phyloP scores from a whole-genome alignment of 2,797 vertebrate genomes.

The Takifugu rubripes region DNA sequence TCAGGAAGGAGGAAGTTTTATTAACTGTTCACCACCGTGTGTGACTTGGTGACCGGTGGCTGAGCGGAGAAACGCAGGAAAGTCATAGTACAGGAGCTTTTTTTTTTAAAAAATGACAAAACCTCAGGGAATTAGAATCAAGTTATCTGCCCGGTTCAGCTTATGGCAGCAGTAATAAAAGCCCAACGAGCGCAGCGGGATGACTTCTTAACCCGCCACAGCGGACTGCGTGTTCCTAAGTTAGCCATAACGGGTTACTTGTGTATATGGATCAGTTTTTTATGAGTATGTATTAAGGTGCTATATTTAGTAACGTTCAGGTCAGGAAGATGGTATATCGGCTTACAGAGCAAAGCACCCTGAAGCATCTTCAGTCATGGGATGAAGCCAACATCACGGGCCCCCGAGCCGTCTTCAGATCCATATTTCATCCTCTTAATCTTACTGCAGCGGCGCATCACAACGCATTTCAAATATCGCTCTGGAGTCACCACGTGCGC shows the following conservation, averaged over 20 bases:
- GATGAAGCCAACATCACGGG: not conserved
- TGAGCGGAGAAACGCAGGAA: too few relatives aligned
- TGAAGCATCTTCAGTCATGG: not conserved
- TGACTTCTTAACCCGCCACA: not conserved
- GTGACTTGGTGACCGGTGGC: too few relatives aligned
- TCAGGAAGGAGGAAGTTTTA: too few relatives aligned
- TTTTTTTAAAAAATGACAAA: not conserved
- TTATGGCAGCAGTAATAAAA: not conserved
- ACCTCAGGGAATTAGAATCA: not conserved
- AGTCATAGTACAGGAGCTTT: too few relatives aligned
- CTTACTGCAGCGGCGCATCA: too few relatives aligned
- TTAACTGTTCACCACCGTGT: too few relatives aligned
- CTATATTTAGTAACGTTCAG: not conserved
- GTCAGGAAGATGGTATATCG: not conserved
- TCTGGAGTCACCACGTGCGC: too few relatives aligned
- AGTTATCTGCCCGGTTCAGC: not conserved
- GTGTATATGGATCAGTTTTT: not conserved
- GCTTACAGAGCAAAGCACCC: not conserved
- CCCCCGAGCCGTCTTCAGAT: not conserved
- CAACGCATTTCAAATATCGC: too few relatives aligned
- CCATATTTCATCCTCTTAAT: not conserved
- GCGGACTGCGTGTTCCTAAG: not conserved
- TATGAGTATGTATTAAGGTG: not conserved
- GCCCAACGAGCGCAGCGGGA: not conserved
- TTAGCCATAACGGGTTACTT: not conserved